Evolutionary conservation across 2,888 invertebrate genomes (phyloP).

Genomic region (Scelioninae gen. 1): DNA sequence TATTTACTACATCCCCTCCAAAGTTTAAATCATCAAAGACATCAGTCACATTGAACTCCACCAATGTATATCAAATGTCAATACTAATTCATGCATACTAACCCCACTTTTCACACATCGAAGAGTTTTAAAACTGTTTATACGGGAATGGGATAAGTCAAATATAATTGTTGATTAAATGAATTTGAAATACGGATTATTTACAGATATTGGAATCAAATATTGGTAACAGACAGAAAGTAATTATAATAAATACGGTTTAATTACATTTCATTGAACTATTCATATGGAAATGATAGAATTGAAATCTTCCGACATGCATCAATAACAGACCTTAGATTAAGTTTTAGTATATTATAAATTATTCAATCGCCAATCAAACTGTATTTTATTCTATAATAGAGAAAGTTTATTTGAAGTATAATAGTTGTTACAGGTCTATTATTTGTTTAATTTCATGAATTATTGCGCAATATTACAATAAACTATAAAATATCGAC

Average conservation of each 20-base stretch:
- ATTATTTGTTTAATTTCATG: conserved; percentile 12
- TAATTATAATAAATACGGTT: conserved; percentile 4
- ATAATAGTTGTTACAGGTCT: neutral
- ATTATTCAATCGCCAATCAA: neutral
- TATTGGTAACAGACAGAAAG: neutral
- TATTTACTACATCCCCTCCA: too few relatives aligned
- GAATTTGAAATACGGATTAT: too few relatives aligned
- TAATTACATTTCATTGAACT: neutral
- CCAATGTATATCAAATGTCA: too few relatives aligned
- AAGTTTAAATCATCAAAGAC: too few relatives aligned
- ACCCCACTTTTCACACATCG: too few relatives aligned
- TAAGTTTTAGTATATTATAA: neutral
- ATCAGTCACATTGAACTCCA: too few relatives aligned
- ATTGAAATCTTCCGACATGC: conserved; percentile 5
- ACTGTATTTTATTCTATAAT: neutral
- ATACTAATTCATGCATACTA: too few relatives aligned
- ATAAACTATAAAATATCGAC: conserved; percentile 4
- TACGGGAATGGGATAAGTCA: too few relatives aligned
- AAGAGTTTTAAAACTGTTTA: too few relatives aligned
- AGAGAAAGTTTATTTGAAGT: conserved; percentile 10
- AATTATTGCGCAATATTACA: conserved; percentile 15
- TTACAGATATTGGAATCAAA: neutral
- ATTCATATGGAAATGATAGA: conserved; percentile 1
- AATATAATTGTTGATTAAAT: too few relatives aligned
- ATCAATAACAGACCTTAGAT: conserved; percentile 13